A percentile compares a stretch with the other conserved stretches of the same genome.
These are phyloP conservation scores for Episyrphus balteatus DNA, from an alignment of 1,140 invertebrate species.

Conservation along the genomic window DNA sequence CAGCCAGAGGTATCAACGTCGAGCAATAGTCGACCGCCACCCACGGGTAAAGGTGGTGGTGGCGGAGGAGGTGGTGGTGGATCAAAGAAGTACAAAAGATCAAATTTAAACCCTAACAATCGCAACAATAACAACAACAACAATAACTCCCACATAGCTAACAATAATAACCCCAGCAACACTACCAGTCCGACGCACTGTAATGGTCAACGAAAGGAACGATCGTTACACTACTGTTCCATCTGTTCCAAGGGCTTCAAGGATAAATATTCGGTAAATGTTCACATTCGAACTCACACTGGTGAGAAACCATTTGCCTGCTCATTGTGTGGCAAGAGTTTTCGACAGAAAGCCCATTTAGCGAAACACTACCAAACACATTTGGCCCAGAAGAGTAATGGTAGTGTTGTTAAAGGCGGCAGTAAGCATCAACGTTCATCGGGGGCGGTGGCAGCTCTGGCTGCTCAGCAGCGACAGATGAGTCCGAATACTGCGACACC, in stretches of 20 bases:
- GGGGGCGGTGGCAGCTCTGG: neutral
- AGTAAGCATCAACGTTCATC: constrained; percentile 20
- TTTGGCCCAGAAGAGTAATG: constrained; percentile 59
- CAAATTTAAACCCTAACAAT: constrained; percentile 16
- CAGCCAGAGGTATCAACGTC: constrained; percentile 27
- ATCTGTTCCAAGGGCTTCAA: constrained; percentile 90
- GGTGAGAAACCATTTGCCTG: constrained; percentile 80
- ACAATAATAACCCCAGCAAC: constrained; percentile 25
- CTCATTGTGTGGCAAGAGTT: constrained; percentile 78
- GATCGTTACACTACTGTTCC: constrained; percentile 78
- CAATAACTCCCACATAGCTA: constrained; percentile 15
- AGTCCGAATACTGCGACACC: constrained; percentile 10
- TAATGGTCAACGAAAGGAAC: constrained; percentile 60
- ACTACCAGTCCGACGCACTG: constrained; percentile 42
- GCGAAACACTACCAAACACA: constrained; percentile 97
- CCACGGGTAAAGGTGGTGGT: neutral
- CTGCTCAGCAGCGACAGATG: constrained; percentile 17
- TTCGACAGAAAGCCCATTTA: constrained; percentile 91
- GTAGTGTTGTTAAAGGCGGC: constrained; percentile 24
- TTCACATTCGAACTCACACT: constrained; percentile 83
- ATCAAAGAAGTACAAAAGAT: constrained; percentile 42
- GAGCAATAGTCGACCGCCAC: constrained; percentile 1
- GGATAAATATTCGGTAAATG: constrained; percentile 87
- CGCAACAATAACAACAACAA: constrained; percentile 20
- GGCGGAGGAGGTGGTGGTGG: constrained; percentile 9